Conservation (phyloP, 2,888 invertebrate genomes). For the Fissipunctia ypsillon region DNA sequence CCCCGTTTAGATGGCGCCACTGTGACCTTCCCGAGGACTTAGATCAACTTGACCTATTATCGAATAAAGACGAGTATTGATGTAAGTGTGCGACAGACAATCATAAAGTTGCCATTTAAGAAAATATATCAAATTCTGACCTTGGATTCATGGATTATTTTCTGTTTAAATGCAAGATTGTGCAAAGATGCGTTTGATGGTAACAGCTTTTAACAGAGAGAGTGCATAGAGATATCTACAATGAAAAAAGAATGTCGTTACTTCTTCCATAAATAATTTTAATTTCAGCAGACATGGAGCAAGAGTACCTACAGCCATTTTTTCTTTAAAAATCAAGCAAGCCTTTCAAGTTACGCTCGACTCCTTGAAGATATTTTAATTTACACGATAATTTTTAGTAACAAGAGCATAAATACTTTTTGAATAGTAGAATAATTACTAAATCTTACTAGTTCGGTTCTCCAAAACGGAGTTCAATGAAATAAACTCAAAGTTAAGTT, state of each 20-base stretch:
- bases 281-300: not conserved
- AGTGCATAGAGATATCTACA: not conserved
- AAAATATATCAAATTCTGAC: conserved; percentile 18
- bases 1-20: conserved; percentile 71
- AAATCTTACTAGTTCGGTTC: not conserved
- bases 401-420: not conserved
- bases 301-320: not conserved
- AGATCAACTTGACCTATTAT: conserved; percentile 65
- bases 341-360: not conserved
- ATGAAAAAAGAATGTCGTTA: not conserved
- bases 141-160: conserved; percentile 13
- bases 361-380: not conserved
- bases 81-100: conserved; percentile 25
- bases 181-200: not conserved
- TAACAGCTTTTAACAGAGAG: not conserved
- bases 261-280: not conserved
- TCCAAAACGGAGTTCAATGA: not conserved
- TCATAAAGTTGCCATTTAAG: conserved; percentile 34
- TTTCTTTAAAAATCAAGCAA: not conserved
- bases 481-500: not conserved
- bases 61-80: conserved; percentile 48
- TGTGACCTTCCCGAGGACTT: conserved; percentile 68
- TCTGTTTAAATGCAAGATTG: conserved; percentile 1
- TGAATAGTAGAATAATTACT: not conserved
- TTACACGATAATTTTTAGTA: not conserved